Conservation (phyloP, 2,113 vertebrate genomes). For the Dipodomys stephensi region DNA sequence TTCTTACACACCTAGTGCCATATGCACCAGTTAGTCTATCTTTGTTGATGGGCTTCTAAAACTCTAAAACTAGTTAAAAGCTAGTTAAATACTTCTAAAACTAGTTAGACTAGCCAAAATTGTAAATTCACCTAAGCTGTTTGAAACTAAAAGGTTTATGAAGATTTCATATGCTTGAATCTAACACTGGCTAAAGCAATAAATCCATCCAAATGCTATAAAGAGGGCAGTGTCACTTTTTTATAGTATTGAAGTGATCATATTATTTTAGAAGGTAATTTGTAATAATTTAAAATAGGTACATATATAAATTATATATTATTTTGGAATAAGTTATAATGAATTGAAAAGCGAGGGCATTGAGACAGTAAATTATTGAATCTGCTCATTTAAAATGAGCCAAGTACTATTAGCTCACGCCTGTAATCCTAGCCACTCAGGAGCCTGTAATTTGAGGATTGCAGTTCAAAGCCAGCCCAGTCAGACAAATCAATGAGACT, state of each 20-base stretch:
- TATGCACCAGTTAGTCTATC: background rate
- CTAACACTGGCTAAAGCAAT: background rate
- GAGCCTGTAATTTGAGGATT: no score
- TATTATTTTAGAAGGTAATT: conserved; percentile 41
- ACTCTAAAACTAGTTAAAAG: background rate
- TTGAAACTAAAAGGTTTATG: background rate
- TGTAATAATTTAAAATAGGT: no score
- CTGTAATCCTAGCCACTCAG: no score
- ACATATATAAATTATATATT: background rate
- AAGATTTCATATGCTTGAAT: background rate
- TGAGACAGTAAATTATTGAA: background rate
- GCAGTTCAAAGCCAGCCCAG: no score
- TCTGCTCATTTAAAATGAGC: background rate
- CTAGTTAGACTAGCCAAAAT: background rate
- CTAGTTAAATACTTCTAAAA: no score
- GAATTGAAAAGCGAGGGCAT: background rate
- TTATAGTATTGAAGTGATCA: background rate
- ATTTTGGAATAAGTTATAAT: background rate
- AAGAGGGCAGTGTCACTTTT: background rate
- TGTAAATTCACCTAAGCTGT: background rate
- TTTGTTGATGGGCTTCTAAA: background rate
- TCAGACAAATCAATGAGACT: no score
- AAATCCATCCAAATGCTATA: background rate
- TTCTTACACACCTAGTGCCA: background rate
- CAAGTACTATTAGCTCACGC: no score